Evolutionary conservation across 2,113 vertebrate genomes (phyloP).

Genomic region (Callionymus lyra): DNA sequence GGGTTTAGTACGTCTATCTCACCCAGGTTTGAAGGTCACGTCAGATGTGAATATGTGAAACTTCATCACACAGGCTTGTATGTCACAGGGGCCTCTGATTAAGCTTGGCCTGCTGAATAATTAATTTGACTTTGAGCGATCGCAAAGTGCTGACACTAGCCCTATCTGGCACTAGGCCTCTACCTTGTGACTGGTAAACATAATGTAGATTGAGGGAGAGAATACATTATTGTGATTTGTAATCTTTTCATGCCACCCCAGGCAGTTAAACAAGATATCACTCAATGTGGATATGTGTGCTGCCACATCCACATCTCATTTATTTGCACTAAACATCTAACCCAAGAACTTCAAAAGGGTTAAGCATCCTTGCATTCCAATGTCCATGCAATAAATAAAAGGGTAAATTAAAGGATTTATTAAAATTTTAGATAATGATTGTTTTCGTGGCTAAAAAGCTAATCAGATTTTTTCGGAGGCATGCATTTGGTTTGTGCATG

Average conservation of each 20-base stretch:
- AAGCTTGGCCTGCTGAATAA: slow-evolving; percentile 36
- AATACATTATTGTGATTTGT: slow-evolving; percentile 9
- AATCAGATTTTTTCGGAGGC: background rate
- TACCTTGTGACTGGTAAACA: slow-evolving; percentile 16
- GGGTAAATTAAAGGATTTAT: no score
- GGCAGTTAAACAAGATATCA: no score
- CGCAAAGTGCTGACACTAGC: slow-evolving; percentile 34
- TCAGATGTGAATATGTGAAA: slow-evolving; percentile 5
- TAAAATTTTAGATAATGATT: no score
- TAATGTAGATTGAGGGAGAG: slow-evolving; percentile 23
- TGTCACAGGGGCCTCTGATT: slow-evolving; percentile 25
- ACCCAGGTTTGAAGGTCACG: slow-evolving; percentile 6
- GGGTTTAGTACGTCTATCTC: slow-evolving; percentile 1
- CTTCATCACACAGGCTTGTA: slow-evolving; percentile 12
- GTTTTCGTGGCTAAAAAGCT: no score
- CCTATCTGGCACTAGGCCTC: slow-evolving; percentile 11
- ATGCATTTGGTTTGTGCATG: slow-evolving; percentile 32
- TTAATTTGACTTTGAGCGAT: slow-evolving; percentile 47
- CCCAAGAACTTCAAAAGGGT: no score
- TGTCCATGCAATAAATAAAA: no score
- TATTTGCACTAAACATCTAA: no score
- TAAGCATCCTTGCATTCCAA: no score
- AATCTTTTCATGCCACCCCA: slow-evolving; percentile 17
- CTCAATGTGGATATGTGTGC: no score
- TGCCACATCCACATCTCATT: no score